phyloP scores from a whole-genome alignment of 2,113 vertebrate genomes.

The Pycnonotus jocosus region DNA sequence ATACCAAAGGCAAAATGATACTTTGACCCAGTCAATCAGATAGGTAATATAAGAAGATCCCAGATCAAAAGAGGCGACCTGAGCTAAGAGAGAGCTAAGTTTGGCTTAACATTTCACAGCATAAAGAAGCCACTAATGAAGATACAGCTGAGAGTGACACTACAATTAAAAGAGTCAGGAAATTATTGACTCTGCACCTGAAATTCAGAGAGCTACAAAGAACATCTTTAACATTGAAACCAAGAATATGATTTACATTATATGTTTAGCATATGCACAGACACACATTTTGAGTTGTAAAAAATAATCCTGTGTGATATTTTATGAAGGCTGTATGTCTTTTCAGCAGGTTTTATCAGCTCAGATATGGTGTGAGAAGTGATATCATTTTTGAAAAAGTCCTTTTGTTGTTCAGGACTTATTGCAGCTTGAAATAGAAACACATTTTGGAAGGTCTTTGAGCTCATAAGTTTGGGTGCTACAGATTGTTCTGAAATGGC shows the following conservation, averaged over 20 bases:
- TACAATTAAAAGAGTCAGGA: not conserved
- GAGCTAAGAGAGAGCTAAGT: not conserved
- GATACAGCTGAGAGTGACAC: rapidly evolving
- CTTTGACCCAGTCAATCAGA: not conserved
- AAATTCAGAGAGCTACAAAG: not conserved
- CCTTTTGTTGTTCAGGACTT: not conserved
- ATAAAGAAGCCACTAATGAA: not conserved
- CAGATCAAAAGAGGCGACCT: not conserved
- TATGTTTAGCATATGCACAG: not conserved
- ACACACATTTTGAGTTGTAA: not conserved
- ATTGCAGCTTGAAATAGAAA: not conserved
- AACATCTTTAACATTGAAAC: not conserved
- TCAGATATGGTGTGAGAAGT: not conserved
- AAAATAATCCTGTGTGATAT: not conserved
- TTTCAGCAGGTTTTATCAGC: not conserved
- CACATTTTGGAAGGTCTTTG: not conserved
- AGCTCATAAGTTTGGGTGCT: not conserved
- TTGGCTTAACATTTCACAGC: not conserved
- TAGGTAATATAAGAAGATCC: not conserved
- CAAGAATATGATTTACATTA: not conserved
- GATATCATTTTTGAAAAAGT: not conserved
- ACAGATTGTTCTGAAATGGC: not conserved
- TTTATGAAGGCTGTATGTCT: not conserved
- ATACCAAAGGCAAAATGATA: not conserved
- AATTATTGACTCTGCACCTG: not conserved